phyloP scores from a whole-genome alignment of 2,797 vertebrate genomes.

The Halcyon smyrnensis region DNA sequence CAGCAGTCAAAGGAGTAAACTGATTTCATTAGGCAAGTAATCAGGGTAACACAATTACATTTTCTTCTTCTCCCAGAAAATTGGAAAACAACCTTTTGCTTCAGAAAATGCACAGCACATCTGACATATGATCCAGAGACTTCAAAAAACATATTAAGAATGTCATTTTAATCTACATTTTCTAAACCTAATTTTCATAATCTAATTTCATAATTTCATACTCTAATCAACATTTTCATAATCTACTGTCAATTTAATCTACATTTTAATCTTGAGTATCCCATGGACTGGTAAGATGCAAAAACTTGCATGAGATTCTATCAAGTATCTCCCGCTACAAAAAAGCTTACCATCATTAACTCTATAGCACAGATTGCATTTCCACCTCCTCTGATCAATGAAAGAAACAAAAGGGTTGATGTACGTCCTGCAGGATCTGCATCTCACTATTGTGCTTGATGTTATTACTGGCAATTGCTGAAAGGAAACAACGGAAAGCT shows the following conservation, averaged over 20 bases:
- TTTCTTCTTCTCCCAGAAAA: not conserved
- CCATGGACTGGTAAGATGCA: not conserved
- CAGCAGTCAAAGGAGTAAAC: not conserved
- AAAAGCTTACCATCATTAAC: constrained; percentile 91
- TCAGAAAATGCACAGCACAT: not conserved
- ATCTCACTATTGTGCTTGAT: constrained; percentile 95
- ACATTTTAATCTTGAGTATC: not conserved
- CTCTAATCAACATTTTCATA: too few relatives aligned
- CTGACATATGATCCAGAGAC: not conserved
- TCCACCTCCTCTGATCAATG: constrained; percentile 96
- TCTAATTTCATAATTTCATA: too few relatives aligned
- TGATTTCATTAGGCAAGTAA: not conserved
- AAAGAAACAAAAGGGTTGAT: constrained; percentile 99
- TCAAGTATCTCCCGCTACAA: not conserved
- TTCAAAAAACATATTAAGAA: not conserved
- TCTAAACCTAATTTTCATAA: not conserved
- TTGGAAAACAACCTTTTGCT: not conserved
- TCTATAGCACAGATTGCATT: constrained; percentile 96
- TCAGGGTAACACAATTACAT: not conserved
- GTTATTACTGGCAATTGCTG: constrained; percentile 97
- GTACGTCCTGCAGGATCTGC: constrained; percentile 94
- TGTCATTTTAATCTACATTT: not conserved
- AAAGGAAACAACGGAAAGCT: constrained; percentile 31
- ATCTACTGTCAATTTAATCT: not conserved
- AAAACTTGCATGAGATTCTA: not conserved